Evolutionary conservation across 2,113 vertebrate species (phyloP), one percentile per base, ranked within the genome.

Genomic region (Lagopus leucura): DNA sequence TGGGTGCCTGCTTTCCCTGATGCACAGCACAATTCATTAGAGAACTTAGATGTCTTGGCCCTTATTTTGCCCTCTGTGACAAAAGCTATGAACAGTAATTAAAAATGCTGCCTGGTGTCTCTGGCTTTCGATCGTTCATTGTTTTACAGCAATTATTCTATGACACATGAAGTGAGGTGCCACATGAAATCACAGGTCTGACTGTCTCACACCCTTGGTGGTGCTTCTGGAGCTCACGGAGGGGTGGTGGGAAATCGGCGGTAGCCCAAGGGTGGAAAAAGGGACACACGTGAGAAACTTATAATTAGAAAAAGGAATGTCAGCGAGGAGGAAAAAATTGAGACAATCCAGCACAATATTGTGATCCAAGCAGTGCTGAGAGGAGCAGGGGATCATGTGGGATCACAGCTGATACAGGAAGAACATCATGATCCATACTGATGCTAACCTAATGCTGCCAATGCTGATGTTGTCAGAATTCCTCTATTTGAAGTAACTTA

Each of bases 231-330:
- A 81, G n/a, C n/a, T 88, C 50, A 16, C 11, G 32, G 13, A 20
- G 10, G 1, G 1, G 5, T 50, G 32, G 47, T 28, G 13, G 77
- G 57, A 55, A 25, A 1, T 0, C 75, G 19, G 4, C 63, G 22
- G 34, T 36, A 83, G 30, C 12, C 28, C 27, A 54, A 61, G 60
- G 25, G 28, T 61, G 43, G 34, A 70, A n/a, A 6, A 24, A 64
- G 24, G 27, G n/a, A 78, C n/a, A 36, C n/a, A 91, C 32, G 8
- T 2, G 3, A 75, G 52, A 55, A n/a, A 8, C 21, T 30, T 61
- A 9, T 10, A 27, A 45, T 30, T 84, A n/a, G n/a, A 66, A 30
- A 42, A 10, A 60, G 12, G 38, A 28, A 70, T 7, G 21, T 71
- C 79, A 72, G 9, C 34, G 45, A 55, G 58, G 55, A 72, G 54